phyloP scores from a whole-genome alignment of 2,888 invertebrate genomes.

The Aleiodes leptofemur region DNA sequence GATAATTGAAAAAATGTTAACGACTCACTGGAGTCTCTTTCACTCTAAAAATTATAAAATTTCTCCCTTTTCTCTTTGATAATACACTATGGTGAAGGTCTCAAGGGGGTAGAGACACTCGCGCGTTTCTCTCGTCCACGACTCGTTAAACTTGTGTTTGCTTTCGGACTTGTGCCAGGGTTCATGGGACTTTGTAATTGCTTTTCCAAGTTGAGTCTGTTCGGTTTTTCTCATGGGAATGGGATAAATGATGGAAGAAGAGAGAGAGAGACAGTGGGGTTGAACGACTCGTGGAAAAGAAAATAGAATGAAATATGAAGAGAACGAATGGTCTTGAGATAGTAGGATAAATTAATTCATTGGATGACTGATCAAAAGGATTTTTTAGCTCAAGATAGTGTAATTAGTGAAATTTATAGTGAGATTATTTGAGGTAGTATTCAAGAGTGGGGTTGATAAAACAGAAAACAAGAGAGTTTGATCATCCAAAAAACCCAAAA shows the following conservation, averaged over 20 bases:
- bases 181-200: constrained; percentile 52
- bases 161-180: constrained; percentile 42
- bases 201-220: constrained; percentile 53
- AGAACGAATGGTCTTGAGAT: neutral
- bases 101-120: constrained; percentile 37
- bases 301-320: constrained; percentile 28
- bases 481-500: no score
- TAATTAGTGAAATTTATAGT: no score
- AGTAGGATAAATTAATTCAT: constrained; percentile 20
- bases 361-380: constrained; percentile 13
- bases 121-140: constrained; percentile 49
- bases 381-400: no score
- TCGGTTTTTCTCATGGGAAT: constrained; percentile 30
- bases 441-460: no score
- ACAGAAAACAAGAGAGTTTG: no score
- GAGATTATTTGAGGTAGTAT: no score
- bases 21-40: constrained; percentile 25
- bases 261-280: neutral
- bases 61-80: constrained; percentile 25
- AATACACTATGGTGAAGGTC: constrained; percentile 27
- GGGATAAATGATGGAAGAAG: no score
- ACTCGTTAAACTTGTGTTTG: constrained; percentile 57
- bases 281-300: constrained; percentile 29
- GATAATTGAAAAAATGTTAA: constrained; percentile 33
- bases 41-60: constrained; percentile 26